Evolutionary conservation across 2,113 vertebrate genomes (phyloP).

Genomic region (Brachyistius frenatus): DNA sequence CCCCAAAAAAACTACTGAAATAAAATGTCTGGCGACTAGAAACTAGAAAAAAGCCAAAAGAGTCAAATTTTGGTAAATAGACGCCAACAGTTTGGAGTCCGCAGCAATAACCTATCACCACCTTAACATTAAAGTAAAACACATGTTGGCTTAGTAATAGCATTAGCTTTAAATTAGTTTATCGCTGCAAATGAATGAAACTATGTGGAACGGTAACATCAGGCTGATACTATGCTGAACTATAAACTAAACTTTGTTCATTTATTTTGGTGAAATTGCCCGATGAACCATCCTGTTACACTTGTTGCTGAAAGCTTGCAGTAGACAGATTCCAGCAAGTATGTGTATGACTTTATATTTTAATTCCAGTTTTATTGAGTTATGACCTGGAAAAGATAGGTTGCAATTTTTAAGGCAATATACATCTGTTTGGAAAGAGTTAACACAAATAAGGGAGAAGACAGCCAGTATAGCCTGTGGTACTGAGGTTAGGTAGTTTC

Average conservation of each 20-base stretch:
- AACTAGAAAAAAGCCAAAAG: background rate
- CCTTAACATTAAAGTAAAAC: background rate
- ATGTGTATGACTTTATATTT: background rate
- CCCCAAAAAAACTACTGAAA: no score
- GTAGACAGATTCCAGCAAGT: background rate
- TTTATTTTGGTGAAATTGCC: background rate
- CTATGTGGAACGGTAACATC: background rate
- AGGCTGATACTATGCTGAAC: background rate
- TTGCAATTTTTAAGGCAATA: no score
- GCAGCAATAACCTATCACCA: no score
- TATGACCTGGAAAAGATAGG: background rate
- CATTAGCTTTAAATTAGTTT: background rate
- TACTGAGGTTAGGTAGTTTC: background rate
- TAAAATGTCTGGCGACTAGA: background rate
- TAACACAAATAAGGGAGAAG: no score
- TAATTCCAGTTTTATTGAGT: background rate
- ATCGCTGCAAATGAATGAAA: background rate
- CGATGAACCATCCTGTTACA: background rate
- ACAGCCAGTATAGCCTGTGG: background rate
- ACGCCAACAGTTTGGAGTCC: no score
- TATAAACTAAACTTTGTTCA: background rate
- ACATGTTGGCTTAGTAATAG: background rate
- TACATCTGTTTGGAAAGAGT: no score
- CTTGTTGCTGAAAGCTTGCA: background rate
- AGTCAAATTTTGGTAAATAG: no score